phyloP scores from a whole-genome alignment of 2,888 invertebrate genomes.

The Athripsodes cinereus region DNA sequence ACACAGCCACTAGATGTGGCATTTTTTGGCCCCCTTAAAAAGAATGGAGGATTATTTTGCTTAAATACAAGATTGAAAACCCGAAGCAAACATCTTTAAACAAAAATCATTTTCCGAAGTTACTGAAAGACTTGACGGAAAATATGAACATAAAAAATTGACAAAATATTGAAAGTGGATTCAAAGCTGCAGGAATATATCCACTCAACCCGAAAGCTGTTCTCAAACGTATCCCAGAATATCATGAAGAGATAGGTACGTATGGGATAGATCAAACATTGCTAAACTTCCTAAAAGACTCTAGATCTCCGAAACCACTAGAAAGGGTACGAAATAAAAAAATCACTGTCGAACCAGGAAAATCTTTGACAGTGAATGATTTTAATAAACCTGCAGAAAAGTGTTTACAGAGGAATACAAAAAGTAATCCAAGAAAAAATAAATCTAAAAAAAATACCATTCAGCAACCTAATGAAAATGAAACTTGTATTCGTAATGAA shows the following conservation, averaged over 20 bases:
- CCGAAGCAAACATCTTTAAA: not conserved
- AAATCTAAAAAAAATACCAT: not conserved
- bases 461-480: not conserved
- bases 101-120: conserved; percentile 1
- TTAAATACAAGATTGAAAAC: conserved; percentile 1
- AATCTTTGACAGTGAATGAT: no score
- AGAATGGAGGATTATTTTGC: conserved; percentile 1
- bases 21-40: not conserved
- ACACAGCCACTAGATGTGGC: not conserved
- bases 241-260: no score
- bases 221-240: no score
- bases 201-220: no score
- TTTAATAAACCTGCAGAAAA: not conserved
- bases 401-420: not conserved
- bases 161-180: conserved; percentile 3
- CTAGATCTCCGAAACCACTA: no score
- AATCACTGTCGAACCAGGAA: no score
- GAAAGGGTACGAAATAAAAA: no score
- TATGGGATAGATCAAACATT: no score
- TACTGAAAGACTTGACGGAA: not conserved
- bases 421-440: not conserved
- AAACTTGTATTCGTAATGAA: not conserved
- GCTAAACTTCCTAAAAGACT: no score
- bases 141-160: no score
- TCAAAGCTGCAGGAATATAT: not conserved